A percentile compares a stretch with the other conserved stretches of the same genome.
phyloP scores from a whole-genome alignment of 2,113 vertebrate species.

The Neodontobutis hainanensis region DNA sequence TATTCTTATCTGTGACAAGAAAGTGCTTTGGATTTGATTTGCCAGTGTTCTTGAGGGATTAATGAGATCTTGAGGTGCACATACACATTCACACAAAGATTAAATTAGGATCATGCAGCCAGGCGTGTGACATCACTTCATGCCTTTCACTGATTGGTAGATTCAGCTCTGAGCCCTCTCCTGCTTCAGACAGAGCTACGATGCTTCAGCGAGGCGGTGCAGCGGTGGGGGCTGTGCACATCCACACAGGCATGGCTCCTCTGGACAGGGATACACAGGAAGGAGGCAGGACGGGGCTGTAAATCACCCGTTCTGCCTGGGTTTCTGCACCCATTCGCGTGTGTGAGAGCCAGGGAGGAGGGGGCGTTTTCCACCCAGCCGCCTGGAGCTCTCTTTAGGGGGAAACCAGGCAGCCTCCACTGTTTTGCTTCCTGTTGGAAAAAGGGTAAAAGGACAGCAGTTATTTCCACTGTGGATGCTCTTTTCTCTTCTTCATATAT shows the following conservation, averaged over 20 bases:
- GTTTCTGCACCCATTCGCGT: slow-evolving; percentile 32
- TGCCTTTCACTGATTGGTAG: slow-evolving; percentile 74
- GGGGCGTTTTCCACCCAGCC: slow-evolving; percentile 63
- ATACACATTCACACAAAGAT: slow-evolving; percentile 36
- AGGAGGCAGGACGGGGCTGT: slow-evolving; percentile 59
- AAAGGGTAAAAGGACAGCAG: slow-evolving; percentile 46
- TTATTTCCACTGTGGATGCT: slow-evolving; percentile 67
- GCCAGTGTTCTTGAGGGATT: slow-evolving; percentile 33
- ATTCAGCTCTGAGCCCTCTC: slow-evolving; percentile 60
- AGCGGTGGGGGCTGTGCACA: slow-evolving; percentile 66
- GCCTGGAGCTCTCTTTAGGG: slow-evolving; percentile 52
- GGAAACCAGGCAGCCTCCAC: slow-evolving; percentile 65
- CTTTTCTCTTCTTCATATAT: slow-evolving; percentile 52
- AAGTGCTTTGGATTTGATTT: slow-evolving; percentile 24
- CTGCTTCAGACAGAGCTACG: slow-evolving; percentile 62
- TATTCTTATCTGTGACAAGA: neutral
- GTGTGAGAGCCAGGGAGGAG: slow-evolving; percentile 64
- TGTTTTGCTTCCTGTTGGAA: slow-evolving; percentile 74
- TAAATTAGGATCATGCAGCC: slow-evolving; percentile 78
- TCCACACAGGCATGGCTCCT: slow-evolving; percentile 70
- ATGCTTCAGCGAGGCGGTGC: slow-evolving; percentile 80
- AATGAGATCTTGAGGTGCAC: slow-evolving; percentile 5
- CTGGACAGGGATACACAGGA: slow-evolving; percentile 64
- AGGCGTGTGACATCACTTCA: slow-evolving; percentile 81
- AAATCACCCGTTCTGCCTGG: slow-evolving; percentile 56